Conservation (phyloP, 2,113 vertebrate species). For the Paraplagusia blochii region DNA sequence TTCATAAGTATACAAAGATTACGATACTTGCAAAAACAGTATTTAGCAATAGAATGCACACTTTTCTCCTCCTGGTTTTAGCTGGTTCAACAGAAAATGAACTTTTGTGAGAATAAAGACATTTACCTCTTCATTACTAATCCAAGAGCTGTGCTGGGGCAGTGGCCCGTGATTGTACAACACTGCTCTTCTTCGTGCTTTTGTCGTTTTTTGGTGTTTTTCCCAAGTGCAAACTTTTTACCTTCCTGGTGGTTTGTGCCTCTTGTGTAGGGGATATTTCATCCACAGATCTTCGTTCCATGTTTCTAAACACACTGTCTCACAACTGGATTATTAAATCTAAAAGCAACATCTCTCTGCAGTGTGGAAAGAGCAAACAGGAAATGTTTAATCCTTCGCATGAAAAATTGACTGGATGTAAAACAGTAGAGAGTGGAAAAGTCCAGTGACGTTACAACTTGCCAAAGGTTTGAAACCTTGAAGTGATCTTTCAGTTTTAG, state of each 20-base stretch:
- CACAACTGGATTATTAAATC: not conserved
- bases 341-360: not conserved
- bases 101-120: conserved; percentile 58
- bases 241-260: conserved; percentile 26
- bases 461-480: too few relatives aligned
- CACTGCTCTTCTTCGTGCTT: conserved; percentile 48
- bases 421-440: too few relatives aligned
- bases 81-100: conserved; percentile 61
- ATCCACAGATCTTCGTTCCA: not conserved
- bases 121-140: conserved; percentile 67
- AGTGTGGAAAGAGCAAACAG: not conserved
- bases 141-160: conserved; percentile 56
- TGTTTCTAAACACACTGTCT: not conserved
- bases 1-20: conserved; percentile 48
- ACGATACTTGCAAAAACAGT: conserved; percentile 63
- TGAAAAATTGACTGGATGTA: too few relatives aligned
- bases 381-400: too few relatives aligned
- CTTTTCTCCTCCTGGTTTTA: conserved; percentile 59
- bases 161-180: conserved; percentile 58
- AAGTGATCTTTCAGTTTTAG: too few relatives aligned
- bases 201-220: conserved; percentile 45
- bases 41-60: conserved; percentile 75
- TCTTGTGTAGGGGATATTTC: conserved; percentile 8
- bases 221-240: conserved; percentile 50
- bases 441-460: too few relatives aligned